Evolutionary conservation across 2,888 invertebrate genomes (phyloP).

Genomic region (Lycaena phlaeas): DNA sequence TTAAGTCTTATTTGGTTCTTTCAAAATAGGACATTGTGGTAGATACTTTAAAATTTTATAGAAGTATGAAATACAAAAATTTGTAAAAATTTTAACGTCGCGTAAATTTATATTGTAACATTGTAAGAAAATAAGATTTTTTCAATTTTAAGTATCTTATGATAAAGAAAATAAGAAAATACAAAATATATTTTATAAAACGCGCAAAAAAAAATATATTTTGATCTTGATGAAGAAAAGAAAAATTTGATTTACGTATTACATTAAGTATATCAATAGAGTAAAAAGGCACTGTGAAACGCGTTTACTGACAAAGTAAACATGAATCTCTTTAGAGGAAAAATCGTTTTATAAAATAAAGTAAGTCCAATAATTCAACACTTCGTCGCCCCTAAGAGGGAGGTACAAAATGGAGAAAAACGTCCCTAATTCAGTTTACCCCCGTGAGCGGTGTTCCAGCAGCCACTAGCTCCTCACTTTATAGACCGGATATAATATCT

Average conservation of each 20-base stretch:
- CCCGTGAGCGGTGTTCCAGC: conserved; percentile 39
- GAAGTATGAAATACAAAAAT: too few relatives aligned
- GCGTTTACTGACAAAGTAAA: conserved; percentile 48
- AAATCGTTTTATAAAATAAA: conserved; percentile 66
- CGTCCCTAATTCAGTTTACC: conserved; percentile 64
- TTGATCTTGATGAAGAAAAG: background rate
- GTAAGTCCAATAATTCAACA: conserved; percentile 66
- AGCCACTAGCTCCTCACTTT: conserved; percentile 42
- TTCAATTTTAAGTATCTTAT: too few relatives aligned
- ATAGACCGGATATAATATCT: conserved; percentile 47
- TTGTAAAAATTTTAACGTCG: too few relatives aligned
- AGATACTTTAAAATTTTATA: too few relatives aligned
- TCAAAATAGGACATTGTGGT: too few relatives aligned
- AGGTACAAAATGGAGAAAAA: conserved; percentile 65
- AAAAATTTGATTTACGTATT: background rate
- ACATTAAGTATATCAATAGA: background rate
- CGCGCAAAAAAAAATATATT: background rate
- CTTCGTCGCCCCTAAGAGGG: conserved; percentile 54
- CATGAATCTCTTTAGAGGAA: conserved; percentile 44
- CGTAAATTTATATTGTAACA: too few relatives aligned
- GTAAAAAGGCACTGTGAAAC: background rate
- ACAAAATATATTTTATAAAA: background rate
- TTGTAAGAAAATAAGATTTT: too few relatives aligned
- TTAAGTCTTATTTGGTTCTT: too few relatives aligned
- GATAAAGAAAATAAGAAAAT: background rate